Conservation (phyloP, 2,888 invertebrate genomes). For the Oasisia sp. region DNA sequence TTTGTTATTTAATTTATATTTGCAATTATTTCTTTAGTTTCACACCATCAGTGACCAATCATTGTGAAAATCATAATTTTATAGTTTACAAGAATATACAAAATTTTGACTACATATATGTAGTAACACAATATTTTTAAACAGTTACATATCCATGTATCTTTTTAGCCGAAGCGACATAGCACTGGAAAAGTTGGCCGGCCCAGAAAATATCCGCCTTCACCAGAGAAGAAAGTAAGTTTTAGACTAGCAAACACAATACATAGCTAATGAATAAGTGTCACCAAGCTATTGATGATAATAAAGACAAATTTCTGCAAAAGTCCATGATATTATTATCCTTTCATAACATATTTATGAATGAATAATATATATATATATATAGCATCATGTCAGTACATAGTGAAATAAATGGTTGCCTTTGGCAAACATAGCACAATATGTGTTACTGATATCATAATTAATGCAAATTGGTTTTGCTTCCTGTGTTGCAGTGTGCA, state of each 20-base stretch:
- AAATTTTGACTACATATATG: too few relatives aligned
- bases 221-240: conserved; percentile 6
- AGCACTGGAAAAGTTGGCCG: not conserved
- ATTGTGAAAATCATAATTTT: too few relatives aligned
- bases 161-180: not conserved
- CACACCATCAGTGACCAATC: too few relatives aligned
- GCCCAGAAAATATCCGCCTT: not conserved
- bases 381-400: too few relatives aligned
- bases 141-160: not conserved
- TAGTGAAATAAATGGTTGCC: not conserved
- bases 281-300: too few relatives aligned
- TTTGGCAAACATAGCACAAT: not conserved
- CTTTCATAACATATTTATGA: too few relatives aligned
- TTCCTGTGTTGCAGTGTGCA: not conserved
- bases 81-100: too few relatives aligned
- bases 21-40: too few relatives aligned
- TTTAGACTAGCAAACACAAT: not conserved
- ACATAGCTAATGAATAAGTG: not conserved
- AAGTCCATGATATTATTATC: too few relatives aligned
- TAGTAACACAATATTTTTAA: not conserved
- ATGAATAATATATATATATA: too few relatives aligned
- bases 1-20: too few relatives aligned
- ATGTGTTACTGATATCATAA: not conserved
- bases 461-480: not conserved
- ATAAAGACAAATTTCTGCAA: too few relatives aligned